Base-by-base conservation (phyloP, 2,113 vertebrate species). In the Sebastes fasciatus region DNA sequence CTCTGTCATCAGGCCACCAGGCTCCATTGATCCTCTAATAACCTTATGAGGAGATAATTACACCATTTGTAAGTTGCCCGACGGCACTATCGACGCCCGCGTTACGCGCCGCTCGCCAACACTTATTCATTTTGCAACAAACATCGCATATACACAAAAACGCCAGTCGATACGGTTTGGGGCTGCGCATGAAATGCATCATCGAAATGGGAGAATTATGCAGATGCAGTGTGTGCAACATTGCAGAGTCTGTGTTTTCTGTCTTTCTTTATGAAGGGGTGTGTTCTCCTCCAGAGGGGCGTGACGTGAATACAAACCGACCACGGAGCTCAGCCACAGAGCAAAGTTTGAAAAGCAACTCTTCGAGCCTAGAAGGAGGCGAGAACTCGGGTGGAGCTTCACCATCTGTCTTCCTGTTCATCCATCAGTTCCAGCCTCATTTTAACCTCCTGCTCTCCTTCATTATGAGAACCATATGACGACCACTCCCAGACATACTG, bases 11-110 rank as follows among this genome's bases (percentile, higher is more conserved):
- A 19, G 76, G 69, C 86, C 73, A 87, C 55, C 87, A 80, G 88
- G 66, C 90, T 69, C 68, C 79, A 95, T 93, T 85, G 93, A 94
- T 94, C 90, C 84, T 72, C 80, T 92, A 92, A 92, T 93, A 91
- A 92, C 88, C 87, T 89, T 78, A 93, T 86, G 88, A 89, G 89
- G 73, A 91, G 90, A 94, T 94, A 93, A 95, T 95, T 89, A 93
- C 84, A 84, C 89, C 93, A 93, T 95, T 79, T 92, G 91, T 93
- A 92, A 94, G 88, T 89, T 63, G 75, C 69, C 91, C 74, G 43
- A 48, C 83, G 82, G 91, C 76, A 12, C 63, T 92, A 93, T 94
- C 64, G 93, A 93, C 84, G 77, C 40, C 82, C 17, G 49, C 86
- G 87, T 90, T 93, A 85, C 66, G 16, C 66, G 62, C 82, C 26